These are phyloP conservation scores for Stegodyphus mimosarum DNA, from an alignment of 1,140 invertebrate species.

Conservation along the genomic window DNA sequence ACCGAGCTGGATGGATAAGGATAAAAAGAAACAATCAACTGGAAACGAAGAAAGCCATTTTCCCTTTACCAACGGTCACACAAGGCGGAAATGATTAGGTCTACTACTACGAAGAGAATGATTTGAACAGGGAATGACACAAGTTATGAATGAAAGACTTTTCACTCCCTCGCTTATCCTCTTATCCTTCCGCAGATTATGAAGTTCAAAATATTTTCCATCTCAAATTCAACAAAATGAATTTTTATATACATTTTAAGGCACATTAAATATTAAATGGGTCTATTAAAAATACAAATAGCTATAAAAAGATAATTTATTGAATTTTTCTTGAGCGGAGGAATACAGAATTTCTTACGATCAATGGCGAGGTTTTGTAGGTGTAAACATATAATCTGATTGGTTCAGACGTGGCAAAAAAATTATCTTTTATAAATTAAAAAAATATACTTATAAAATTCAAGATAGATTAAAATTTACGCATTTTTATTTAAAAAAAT, in stretches of 20 bases:
- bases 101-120: slow-evolving; percentile 6
- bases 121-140: slow-evolving; percentile 14
- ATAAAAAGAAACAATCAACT: neutral
- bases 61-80: neutral
- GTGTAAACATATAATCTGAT: slow-evolving; percentile 52
- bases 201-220: no score
- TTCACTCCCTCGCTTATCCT: neutral
- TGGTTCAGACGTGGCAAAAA: slow-evolving; percentile 11
- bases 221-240: no score
- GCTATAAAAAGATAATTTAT: neutral
- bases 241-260: no score
- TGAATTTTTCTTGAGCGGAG: neutral
- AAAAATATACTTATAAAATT: neutral
- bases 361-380: slow-evolving; percentile 49
- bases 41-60: neutral
- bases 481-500: neutral
- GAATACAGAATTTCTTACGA: slow-evolving; percentile 23
- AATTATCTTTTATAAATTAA: neutral
- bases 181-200: slow-evolving; percentile 25
- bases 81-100: neutral
- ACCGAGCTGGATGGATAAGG: neutral
- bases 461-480: neutral
- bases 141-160: slow-evolving; percentile 56
- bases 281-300: neutral
- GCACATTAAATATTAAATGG: neutral